Evolutionary conservation across 2,797 vertebrate genomes (phyloP).

Genomic region (Mormyrops attenuatus): DNA sequence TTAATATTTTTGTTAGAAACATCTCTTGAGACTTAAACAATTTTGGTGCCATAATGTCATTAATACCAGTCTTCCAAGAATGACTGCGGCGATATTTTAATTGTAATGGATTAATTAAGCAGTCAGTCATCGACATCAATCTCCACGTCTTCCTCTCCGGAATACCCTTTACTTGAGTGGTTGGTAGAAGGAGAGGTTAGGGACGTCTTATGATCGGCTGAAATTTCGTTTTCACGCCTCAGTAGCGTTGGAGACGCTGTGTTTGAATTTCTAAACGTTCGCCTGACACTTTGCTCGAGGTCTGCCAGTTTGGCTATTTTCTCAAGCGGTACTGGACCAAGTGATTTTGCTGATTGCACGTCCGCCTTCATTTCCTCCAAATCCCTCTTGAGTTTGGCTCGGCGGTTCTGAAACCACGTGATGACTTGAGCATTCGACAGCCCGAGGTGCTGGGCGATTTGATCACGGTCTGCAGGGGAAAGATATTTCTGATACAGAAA

Average conservation of each 20-base stretch:
- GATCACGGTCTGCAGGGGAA: slow-evolving; percentile 80
- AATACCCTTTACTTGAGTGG: slow-evolving; percentile 72
- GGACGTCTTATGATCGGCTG: slow-evolving; percentile 50
- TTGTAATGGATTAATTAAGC: slow-evolving; percentile 9
- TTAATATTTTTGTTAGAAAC: slow-evolving; percentile 34
- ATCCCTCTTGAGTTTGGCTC: slow-evolving; percentile 80
- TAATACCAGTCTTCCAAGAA: slow-evolving; percentile 29
- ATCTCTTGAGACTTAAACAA: slow-evolving; percentile 34
- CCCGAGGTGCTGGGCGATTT: slow-evolving; percentile 81
- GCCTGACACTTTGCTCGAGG: slow-evolving; percentile 67
- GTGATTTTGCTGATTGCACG: slow-evolving; percentile 75
- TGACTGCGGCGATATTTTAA: background rate
- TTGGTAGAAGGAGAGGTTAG: slow-evolving; percentile 68
- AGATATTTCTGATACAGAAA: slow-evolving; percentile 87
- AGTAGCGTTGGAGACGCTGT: slow-evolving; percentile 53
- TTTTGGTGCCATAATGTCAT: slow-evolving; percentile 41
- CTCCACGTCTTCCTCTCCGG: slow-evolving; percentile 82
- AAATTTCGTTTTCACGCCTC: slow-evolving; percentile 46
- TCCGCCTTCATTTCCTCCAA: slow-evolving; percentile 83
- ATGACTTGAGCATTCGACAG: slow-evolving; percentile 83
- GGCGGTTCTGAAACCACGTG: slow-evolving; percentile 82
- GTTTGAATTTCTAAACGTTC: slow-evolving; percentile 44
- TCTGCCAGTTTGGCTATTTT: slow-evolving; percentile 83
- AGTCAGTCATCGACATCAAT: slow-evolving; percentile 84
- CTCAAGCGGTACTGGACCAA: slow-evolving; percentile 65